Conservation (phyloP, 2,888 invertebrate genomes). For the Standfussiana lucernea region DNA sequence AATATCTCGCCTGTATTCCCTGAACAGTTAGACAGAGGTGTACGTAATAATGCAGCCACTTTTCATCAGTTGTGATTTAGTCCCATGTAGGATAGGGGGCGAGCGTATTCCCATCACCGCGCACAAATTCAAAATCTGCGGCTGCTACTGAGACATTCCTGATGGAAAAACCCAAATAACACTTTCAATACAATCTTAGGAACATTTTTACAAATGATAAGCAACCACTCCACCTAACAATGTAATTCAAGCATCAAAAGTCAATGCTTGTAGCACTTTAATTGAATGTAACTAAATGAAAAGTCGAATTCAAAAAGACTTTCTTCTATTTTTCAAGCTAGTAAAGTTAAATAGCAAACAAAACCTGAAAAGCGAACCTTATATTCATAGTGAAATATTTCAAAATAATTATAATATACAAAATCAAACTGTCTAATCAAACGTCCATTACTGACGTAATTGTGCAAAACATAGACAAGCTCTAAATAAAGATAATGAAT, state of each 20-base stretch:
- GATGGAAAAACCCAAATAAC: too few species aligned
- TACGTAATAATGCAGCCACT: neutral
- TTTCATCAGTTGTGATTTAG: neutral
- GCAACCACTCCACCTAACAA: too few species aligned
- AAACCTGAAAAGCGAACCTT: neutral
- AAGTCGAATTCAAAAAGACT: neutral
- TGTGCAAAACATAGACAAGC: slow-evolving; percentile 49
- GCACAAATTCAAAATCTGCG: too few species aligned
- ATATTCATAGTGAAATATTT: neutral
- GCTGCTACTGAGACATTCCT: neutral
- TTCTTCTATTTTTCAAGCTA: neutral
- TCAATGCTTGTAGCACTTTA: neutral
- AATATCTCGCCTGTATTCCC: neutral
- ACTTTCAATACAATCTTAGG: too few species aligned
- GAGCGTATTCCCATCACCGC: neutral
- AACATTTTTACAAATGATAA: too few species aligned
- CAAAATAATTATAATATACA: slow-evolving; percentile 25
- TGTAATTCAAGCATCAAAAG: too few species aligned
- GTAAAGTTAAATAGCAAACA: neutral
- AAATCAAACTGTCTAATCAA: slow-evolving; percentile 45
- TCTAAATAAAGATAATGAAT: slow-evolving; percentile 50
- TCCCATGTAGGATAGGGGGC: neutral
- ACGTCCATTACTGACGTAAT: slow-evolving; percentile 42
- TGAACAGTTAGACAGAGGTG: neutral
- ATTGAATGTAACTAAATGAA: neutral